Percentiles rank a stretch among this genome's conserved stretches.
phyloP scores from a whole-genome alignment of 2,113 vertebrate genomes.

The Notiomystis cincta region DNA sequence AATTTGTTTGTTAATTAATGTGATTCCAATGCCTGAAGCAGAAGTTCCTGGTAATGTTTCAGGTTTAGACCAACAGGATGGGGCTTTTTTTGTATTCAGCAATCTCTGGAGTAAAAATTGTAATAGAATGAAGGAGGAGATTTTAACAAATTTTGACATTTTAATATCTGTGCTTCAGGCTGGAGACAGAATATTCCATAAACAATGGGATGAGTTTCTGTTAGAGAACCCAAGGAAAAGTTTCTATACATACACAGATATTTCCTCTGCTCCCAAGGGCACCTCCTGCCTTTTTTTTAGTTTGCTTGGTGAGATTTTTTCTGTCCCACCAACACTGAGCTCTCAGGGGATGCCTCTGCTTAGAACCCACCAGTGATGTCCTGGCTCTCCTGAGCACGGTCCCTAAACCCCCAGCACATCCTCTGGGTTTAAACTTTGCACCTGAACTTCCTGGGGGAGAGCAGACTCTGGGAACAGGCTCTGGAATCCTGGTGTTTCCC shows the following conservation, averaged over 20 bases:
- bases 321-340: background rate
- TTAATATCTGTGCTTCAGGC: background rate
- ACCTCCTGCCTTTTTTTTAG: background rate
- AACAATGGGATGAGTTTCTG: background rate
- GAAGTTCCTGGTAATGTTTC: background rate
- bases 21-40: background rate
- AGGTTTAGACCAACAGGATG: background rate
- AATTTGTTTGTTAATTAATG: background rate
- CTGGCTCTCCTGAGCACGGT: background rate
- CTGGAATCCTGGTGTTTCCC: background rate
- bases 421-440: background rate
- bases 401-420: background rate
- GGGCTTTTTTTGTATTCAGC: background rate
- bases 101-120: background rate
- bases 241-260: accelerated
- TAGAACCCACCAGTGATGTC: background rate
- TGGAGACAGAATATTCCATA: background rate
- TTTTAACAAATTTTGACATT: background rate
- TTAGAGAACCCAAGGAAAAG: background rate
- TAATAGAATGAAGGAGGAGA: background rate
- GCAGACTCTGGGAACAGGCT: background rate
- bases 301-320: background rate
- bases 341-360: background rate
- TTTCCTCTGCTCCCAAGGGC: background rate
- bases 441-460: background rate